A percentile compares a stretch with the other conserved stretches of the same genome.
Conservation (phyloP, 2,113 vertebrate species). For the Corythoichthys intestinalis region DNA sequence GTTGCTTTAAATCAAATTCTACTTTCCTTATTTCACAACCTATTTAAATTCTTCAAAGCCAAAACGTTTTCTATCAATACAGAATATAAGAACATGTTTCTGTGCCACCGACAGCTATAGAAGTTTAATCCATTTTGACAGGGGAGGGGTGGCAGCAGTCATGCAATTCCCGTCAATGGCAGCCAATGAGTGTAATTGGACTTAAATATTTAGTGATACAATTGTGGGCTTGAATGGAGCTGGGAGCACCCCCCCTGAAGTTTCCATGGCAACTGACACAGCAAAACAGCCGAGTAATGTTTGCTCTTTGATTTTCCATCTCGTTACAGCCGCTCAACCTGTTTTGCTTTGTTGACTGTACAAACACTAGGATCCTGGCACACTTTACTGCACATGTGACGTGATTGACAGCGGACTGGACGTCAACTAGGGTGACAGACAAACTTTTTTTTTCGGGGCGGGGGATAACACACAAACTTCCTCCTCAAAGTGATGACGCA, state of each 20-base stretch:
- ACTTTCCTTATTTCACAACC: too few species aligned
- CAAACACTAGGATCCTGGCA: conserved; percentile 8
- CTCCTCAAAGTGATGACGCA: background rate
- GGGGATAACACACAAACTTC: background rate
- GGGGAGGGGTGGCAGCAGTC: too few species aligned
- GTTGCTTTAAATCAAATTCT: too few species aligned
- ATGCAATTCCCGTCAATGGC: too few species aligned
- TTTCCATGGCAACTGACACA: background rate
- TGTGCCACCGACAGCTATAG: too few species aligned
- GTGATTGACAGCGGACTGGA: background rate
- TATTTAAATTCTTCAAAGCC: too few species aligned
- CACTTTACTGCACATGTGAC: background rate
- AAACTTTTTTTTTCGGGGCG: too few species aligned
- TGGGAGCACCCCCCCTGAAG: background rate
- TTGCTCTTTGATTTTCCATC: conserved; percentile 14
- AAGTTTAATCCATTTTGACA: too few species aligned
- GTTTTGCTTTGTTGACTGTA: conserved; percentile 34
- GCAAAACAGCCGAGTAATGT: background rate
- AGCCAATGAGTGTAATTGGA: too few species aligned
- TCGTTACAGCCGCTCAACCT: conserved; percentile 44
- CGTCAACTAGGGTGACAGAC: background rate
- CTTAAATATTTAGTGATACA: too few species aligned
- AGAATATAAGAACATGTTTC: too few species aligned
- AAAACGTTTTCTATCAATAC: too few species aligned
- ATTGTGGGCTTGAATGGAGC: background rate